These are phyloP conservation scores for Diplolepis rosae DNA, from an alignment of 2,888 invertebrate genomes.

Conservation along the genomic window DNA sequence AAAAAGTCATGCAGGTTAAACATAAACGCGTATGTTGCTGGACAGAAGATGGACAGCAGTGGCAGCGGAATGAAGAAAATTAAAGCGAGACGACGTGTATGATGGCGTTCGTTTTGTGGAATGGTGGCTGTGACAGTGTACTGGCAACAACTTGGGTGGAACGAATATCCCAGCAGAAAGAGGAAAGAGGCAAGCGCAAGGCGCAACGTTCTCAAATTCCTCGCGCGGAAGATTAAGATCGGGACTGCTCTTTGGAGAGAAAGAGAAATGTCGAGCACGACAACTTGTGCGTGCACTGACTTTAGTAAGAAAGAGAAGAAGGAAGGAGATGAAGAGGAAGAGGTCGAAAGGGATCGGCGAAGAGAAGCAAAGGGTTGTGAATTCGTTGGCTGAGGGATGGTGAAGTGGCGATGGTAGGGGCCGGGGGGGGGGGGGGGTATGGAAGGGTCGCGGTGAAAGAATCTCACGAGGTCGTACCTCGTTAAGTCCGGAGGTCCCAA, in stretches of 20 bases:
- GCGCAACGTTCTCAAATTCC: conserved; percentile 60
- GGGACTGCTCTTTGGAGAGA: conserved; percentile 35
- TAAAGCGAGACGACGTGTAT: conserved; percentile 36
- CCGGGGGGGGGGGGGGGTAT: too few relatives aligned
- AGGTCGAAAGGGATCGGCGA: conserved; percentile 28
- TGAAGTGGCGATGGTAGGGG: too few relatives aligned
- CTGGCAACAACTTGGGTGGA: conserved; percentile 38
- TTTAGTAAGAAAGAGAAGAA: conserved; percentile 40
- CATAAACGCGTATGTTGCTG: conserved; percentile 3
- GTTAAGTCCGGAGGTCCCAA: conserved; percentile 53
- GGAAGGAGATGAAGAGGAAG: conserved; percentile 6
- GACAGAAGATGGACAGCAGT: conserved; percentile 24
- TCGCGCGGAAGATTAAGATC: conserved; percentile 59
- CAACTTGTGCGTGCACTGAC: conserved; percentile 48
- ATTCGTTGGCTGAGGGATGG: too few relatives aligned
- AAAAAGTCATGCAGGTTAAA: neutral
- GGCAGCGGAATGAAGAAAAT: conserved; percentile 34
- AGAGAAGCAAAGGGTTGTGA: conserved; percentile 20
- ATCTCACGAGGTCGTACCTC: conserved; percentile 53
- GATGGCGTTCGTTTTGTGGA: conserved; percentile 19
- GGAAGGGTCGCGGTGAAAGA: conserved; percentile 36
- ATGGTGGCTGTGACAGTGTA: conserved; percentile 15
- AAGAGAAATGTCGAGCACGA: conserved; percentile 42
- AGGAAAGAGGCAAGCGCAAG: conserved; percentile 26
- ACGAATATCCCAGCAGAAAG: conserved; percentile 50